Evolutionary conservation across 2,797 vertebrate species (phyloP).

Genomic region (Avahi laniger): DNA sequence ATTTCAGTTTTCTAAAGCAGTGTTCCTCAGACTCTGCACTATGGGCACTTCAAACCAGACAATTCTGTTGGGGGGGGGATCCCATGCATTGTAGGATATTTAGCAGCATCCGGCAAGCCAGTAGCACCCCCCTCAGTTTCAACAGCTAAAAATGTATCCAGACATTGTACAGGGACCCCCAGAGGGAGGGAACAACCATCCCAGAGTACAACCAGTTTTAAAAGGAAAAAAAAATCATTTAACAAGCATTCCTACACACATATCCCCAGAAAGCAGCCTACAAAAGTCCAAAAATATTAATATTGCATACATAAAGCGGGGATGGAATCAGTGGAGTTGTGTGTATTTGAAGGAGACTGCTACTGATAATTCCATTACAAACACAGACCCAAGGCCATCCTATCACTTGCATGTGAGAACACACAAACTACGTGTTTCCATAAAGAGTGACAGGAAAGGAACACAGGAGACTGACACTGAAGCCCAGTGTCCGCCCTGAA

Average conservation of each 20-base stretch:
- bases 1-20: not conserved
- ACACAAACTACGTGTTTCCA: not conserved
- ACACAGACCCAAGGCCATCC: not conserved
- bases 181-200: not conserved
- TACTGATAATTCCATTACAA: not conserved
- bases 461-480: not conserved
- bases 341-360: rapidly evolving
- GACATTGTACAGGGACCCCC: not conserved
- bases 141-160: not conserved
- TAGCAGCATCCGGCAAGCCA: not conserved
- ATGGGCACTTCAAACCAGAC: rapidly evolving
- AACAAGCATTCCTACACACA: not conserved
- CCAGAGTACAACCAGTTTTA: not conserved
- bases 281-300: not conserved
- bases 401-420: not conserved
- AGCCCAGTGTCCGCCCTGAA: not conserved
- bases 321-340: not conserved
- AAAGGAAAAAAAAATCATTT: not conserved
- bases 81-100: rapidly evolving
- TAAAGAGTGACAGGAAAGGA: not conserved
- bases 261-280: not conserved
- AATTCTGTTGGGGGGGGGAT: not conserved
- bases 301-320: not conserved
- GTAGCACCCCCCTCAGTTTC: not conserved
- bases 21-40: not conserved